These are phyloP conservation scores for Abrostola tripartita DNA, from an alignment of 2,888 invertebrate genomes.

Conservation along the genomic window DNA sequence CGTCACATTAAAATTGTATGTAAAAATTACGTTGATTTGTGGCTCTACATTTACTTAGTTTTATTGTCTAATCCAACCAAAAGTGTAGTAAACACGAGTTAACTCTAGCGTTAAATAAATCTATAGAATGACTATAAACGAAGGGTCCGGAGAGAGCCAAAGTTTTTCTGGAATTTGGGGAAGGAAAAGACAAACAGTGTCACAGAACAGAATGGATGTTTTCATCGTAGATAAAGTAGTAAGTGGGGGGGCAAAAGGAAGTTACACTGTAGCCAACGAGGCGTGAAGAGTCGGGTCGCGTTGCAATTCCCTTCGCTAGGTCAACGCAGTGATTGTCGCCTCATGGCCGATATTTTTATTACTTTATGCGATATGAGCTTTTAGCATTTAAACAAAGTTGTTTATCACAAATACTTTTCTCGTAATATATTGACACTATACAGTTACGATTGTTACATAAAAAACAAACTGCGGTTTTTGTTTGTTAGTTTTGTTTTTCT, in stretches of 20 bases:
- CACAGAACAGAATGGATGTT: constrained; percentile 40
- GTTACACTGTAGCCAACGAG: constrained; percentile 45
- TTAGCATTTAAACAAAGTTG: neutral
- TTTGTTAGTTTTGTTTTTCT: too few relatives aligned
- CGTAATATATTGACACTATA: neutral
- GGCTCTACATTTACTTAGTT: too few relatives aligned
- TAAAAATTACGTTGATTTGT: too few relatives aligned
- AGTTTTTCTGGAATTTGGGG: constrained; percentile 22
- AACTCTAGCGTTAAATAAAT: constrained; percentile 3
- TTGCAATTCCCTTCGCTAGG: constrained; percentile 34
- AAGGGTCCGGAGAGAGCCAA: constrained; percentile 5
- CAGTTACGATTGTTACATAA: too few relatives aligned
- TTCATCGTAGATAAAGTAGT: constrained; percentile 29
- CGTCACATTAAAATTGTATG: too few relatives aligned
- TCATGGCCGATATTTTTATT: neutral
- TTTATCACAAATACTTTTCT: neutral
- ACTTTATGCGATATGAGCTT: neutral
- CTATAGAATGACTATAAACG: constrained; percentile 5
- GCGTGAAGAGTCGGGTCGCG: constrained; percentile 48
- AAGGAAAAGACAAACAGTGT: constrained; percentile 39
- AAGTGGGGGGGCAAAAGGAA: constrained; percentile 31
- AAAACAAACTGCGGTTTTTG: too few relatives aligned
- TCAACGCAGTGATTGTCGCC: constrained; percentile 17
- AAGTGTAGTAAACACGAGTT: constrained; percentile 1
- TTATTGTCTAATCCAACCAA: neutral